Evolutionary conservation across 2,797 vertebrate genomes (phyloP), one percentile per base, ranked within the genome.

Genomic region (Sparus aurata): DNA sequence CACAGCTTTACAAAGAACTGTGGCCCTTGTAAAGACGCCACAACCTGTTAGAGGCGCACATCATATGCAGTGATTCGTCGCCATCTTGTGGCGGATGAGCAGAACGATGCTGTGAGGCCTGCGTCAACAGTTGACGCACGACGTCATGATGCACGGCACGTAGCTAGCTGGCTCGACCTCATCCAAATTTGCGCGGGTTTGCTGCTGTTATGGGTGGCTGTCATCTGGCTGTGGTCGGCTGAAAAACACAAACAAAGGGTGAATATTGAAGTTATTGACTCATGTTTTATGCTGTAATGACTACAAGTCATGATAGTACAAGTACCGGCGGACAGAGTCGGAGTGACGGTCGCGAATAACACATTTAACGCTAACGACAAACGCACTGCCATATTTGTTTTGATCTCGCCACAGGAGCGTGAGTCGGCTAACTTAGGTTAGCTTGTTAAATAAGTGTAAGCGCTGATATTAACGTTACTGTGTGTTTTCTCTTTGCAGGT

Each of bases 151-250:
- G 92, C 53, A 25, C 12, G 3, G 3, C 38, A 38, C 38, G 38
- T 38, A 38, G 10, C 38, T 38, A 2, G 38, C 38, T 2, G 2
- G 2, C 2, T 0, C 8, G 30, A 30, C n/a, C 12, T 27, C 0
- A 60, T 91, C 67, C 62, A 80, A 93, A 92, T 93, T 94, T 93
- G 89, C 88, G 93, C 93, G 93, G 91, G 90, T 87, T 72, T n/a
- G 10, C 34, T 9, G 57, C 55, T 76, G 55, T 67, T 71, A 59
- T 84, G 46, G 65, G 2, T 15, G 52, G 17, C 41, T 84, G 82
- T 82, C 55, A 57, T 52, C 30, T 45, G 27, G 5, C 45, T 22
- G 18, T 20, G 17, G 12, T 23, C 6, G 9, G 5, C 5, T 61
- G 4, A 3, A 1, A 5, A 45, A 63, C 16, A 0, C 0, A 12